phyloP scores from a whole-genome alignment of 2,888 invertebrate genomes.

The Cheilosia scutellata region DNA sequence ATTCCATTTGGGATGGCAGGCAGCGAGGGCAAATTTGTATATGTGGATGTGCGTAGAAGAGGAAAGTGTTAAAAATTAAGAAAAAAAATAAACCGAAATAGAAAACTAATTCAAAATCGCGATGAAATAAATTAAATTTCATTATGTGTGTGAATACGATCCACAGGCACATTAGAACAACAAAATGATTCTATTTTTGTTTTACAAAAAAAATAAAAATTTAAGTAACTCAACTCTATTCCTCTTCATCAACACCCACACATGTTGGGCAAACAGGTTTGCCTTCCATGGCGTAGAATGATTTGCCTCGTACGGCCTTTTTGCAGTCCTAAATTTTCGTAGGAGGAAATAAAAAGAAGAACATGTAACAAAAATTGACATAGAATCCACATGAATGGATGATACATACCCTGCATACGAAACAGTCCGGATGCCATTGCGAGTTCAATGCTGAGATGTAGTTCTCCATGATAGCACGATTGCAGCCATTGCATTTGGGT shows the following conservation, averaged over 20 bases:
- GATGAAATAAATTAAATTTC: constrained; percentile 37
- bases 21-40: constrained; percentile 47
- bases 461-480: constrained; percentile 97
- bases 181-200: constrained; percentile 42
- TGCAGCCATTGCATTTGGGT: constrained; percentile 98
- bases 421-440: constrained; percentile 99
- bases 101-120: constrained; percentile 28
- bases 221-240: constrained; percentile 79
- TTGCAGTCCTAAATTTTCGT: constrained; percentile 93
- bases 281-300: constrained; percentile 98
- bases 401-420: constrained; percentile 97
- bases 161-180: constrained; percentile 54
- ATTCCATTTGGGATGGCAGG: constrained; percentile 40
- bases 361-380: constrained; percentile 37
- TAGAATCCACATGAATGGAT: constrained; percentile 22
- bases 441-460: constrained; percentile 98
- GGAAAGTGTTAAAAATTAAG: constrained; percentile 52
- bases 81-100: constrained; percentile 24
- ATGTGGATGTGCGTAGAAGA: constrained; percentile 50
- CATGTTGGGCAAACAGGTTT: constrained; percentile 97
- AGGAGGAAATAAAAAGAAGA: constrained; percentile 4
- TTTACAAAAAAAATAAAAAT: constrained; percentile 11
- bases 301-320: constrained; percentile 95
- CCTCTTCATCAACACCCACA: constrained; percentile 96
- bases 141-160: constrained; percentile 45